Percentiles rank a stretch among this genome's conserved stretches.
Conservation (phyloP, 1,140 invertebrate species). For the Parasteatoda tepidariorum region DNA sequence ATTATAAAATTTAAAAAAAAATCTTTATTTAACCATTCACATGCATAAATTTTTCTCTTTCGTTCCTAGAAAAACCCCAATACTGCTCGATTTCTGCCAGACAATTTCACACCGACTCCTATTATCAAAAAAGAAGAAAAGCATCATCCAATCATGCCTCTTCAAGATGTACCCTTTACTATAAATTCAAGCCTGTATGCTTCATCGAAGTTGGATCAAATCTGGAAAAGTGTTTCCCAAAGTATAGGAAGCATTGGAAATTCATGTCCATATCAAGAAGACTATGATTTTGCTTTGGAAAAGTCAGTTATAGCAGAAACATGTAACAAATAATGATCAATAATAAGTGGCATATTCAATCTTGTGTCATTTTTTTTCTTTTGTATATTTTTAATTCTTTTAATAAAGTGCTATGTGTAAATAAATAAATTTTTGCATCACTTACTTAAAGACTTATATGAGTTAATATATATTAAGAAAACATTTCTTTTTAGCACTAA, state of each 20-base stretch:
- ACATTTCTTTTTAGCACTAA: too few relatives aligned
- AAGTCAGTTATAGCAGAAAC: slow-evolving; percentile 54
- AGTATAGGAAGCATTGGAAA: slow-evolving; percentile 11
- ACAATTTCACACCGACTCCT: neutral
- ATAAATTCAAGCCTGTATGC: slow-evolving; percentile 30
- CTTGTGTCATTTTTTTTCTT: too few relatives aligned
- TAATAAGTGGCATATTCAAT: too few relatives aligned
- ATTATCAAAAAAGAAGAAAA: slow-evolving; percentile 2
- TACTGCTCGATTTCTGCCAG: slow-evolving; percentile 8
- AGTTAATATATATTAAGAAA: too few relatives aligned
- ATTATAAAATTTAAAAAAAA: too few relatives aligned
- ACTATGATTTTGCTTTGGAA: slow-evolving; percentile 49
- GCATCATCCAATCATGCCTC: slow-evolving; percentile 40
- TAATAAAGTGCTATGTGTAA: too few relatives aligned
- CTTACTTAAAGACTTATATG: too few relatives aligned
- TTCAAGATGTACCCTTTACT: slow-evolving; percentile 44
- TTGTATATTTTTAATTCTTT: too few relatives aligned
- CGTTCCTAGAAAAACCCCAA: neutral
- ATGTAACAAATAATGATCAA: slow-evolving; percentile 34
- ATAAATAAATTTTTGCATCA: too few relatives aligned
- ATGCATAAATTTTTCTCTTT: too few relatives aligned
- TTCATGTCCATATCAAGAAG: slow-evolving; percentile 25
- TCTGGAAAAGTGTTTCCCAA: slow-evolving; percentile 30
- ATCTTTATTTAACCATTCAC: too few relatives aligned
- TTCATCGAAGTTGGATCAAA: slow-evolving; percentile 42